Evolutionary conservation across 2,888 invertebrate species (phyloP).

Genomic region (Autographa pulchrina): DNA sequence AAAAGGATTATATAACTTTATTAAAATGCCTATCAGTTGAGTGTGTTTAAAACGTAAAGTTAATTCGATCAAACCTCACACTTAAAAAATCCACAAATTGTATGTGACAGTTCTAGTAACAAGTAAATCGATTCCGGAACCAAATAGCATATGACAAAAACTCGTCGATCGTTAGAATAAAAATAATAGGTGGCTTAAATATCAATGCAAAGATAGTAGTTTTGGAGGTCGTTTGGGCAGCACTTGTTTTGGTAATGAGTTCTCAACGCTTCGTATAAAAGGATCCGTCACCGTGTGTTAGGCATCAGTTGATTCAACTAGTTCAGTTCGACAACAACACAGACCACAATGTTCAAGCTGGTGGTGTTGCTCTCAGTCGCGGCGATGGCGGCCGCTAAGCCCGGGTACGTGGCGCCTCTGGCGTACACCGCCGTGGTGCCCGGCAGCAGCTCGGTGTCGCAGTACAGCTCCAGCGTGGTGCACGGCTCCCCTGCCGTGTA

Average conservation of each 20-base stretch:
- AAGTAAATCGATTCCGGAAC: slow-evolving; percentile 60
- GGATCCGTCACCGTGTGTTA: slow-evolving; percentile 65
- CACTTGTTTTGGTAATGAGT: slow-evolving; percentile 74
- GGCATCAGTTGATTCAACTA: slow-evolving; percentile 82
- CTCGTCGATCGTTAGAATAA: slow-evolving; percentile 49
- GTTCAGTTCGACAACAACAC: slow-evolving; percentile 77
- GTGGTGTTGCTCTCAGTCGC: slow-evolving; percentile 90
- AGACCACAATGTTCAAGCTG: slow-evolving; percentile 88
- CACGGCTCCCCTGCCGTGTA: slow-evolving; percentile 70
- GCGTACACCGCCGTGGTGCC: slow-evolving; percentile 75
- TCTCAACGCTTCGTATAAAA: slow-evolving; percentile 75
- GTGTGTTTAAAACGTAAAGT: no score
- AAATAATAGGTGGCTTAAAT: slow-evolving; percentile 58
- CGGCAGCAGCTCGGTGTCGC: slow-evolving; percentile 68
- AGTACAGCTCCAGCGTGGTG: slow-evolving; percentile 76
- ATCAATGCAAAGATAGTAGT: slow-evolving; percentile 63
- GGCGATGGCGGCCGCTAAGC: slow-evolving; percentile 89
- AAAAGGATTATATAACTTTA: no score
- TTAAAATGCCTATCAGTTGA: no score
- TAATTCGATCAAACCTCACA: neutral
- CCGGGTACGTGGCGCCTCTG: slow-evolving; percentile 72
- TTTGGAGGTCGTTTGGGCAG: slow-evolving; percentile 79
- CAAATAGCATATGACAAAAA: slow-evolving; percentile 60
- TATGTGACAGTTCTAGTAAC: slow-evolving; percentile 24
- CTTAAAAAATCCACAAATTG: slow-evolving; percentile 31